Evolutionary conservation across 2,113 vertebrate genomes (phyloP).

Genomic region (Penelope pileata): DNA sequence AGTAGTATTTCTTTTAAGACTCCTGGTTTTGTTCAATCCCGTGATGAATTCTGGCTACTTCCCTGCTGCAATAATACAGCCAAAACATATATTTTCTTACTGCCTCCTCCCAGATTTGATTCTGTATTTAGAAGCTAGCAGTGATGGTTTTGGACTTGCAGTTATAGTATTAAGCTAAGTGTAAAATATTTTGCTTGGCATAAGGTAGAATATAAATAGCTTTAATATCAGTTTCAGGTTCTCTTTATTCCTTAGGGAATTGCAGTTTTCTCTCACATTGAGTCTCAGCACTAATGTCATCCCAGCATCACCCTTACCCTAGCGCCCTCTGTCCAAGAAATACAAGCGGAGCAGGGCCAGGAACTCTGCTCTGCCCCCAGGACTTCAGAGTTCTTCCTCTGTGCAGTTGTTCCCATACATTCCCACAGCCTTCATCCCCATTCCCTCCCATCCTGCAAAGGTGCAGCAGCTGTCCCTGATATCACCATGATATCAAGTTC

Average conservation of each 20-base stretch:
- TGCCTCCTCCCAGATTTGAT: conserved; percentile 63
- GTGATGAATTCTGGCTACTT: conserved; percentile 34
- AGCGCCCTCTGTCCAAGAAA: not conserved
- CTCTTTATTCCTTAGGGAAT: not conserved
- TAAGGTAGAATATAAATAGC: conserved; percentile 46
- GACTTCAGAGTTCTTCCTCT: not conserved
- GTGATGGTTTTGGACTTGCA: conserved; percentile 53
- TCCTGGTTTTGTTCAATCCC: conserved; percentile 44
- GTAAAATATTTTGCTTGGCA: conserved; percentile 67
- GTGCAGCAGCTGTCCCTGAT: not conserved
- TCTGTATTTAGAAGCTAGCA: conserved; percentile 69
- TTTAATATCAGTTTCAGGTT: conserved; percentile 41
- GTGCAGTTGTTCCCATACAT: not conserved
- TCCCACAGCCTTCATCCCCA: not conserved
- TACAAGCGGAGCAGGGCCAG: not conserved
- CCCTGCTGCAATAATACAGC: conserved; percentile 39
- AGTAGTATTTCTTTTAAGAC: conserved; percentile 19
- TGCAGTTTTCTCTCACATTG: conserved; percentile 1
- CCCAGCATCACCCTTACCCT: not conserved
- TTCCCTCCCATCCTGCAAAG: not conserved
- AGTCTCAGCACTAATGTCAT: not conserved
- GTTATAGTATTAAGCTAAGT: conserved; percentile 51
- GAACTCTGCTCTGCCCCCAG: not conserved
- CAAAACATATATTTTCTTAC: conserved; percentile 71
- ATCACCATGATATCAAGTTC: not conserved